Percentiles rank a stretch among this genome's conserved stretches.
Conservation (phyloP, 1,140 invertebrate genomes). For the Drosophila mauritiana region DNA sequence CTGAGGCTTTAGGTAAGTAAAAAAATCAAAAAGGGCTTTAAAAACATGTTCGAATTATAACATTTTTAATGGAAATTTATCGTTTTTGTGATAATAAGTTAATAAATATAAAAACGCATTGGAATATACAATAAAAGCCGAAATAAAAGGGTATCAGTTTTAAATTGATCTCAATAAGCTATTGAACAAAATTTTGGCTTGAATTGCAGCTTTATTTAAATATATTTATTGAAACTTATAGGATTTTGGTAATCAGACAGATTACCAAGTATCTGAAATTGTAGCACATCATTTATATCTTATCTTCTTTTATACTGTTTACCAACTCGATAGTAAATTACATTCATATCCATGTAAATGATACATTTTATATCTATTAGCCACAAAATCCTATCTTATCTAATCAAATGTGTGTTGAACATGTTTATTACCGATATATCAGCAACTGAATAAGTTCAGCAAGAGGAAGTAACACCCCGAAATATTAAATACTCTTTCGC, state of each 20-base stretch:
- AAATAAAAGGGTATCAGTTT: too few relatives aligned
- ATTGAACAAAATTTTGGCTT: neutral
- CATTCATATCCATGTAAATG: constrained; percentile 19
- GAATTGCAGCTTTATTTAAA: too few relatives aligned
- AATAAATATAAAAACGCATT: too few relatives aligned
- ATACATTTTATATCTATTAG: constrained; percentile 4
- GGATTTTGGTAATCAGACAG: too few relatives aligned
- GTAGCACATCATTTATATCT: neutral
- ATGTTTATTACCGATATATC: constrained; percentile 62
- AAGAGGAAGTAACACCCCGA: constrained; percentile 11
- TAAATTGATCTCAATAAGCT: neutral
- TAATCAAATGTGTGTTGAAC: constrained; percentile 58
- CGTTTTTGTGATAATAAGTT: too few relatives aligned
- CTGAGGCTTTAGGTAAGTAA: constrained; percentile 1
- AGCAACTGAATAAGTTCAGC: constrained; percentile 29
- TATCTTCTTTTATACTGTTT: neutral
- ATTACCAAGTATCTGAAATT: too few relatives aligned
- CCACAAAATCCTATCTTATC: constrained; percentile 44
- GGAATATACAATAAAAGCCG: too few relatives aligned
- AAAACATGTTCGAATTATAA: neutral
- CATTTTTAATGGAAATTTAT: too few relatives aligned
- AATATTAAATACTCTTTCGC: constrained; percentile 36
- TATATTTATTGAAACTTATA: too few relatives aligned
- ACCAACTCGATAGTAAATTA: neutral
- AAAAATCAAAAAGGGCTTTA: neutral